Evolutionary conservation across 30 jellyfish, hydroid and myxozoan species (phyloP).

Genomic region (Pelagia noctiluca): DNA sequence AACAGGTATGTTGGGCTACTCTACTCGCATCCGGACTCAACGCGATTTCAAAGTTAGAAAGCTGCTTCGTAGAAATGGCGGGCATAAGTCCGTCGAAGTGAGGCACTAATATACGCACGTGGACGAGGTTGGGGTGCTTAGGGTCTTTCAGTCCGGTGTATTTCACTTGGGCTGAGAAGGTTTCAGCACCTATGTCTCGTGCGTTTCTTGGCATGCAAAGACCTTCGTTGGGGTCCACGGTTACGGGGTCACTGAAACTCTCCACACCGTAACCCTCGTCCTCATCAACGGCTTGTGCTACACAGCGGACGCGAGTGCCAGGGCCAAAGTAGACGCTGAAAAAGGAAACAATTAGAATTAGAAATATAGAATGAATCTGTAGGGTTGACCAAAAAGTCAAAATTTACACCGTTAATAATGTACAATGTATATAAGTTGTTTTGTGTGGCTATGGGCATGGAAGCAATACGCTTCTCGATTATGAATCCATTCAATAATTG

Average conservation of each 20-base stretch:
- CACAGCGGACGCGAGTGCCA: slow-evolving; percentile 92
- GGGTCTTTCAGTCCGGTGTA: slow-evolving; percentile 94
- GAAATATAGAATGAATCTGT: no score
- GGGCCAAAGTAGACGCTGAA: slow-evolving; percentile 89
- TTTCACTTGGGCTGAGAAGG: slow-evolving; percentile 97
- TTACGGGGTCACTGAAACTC: slow-evolving; percentile 81
- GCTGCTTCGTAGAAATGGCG: slow-evolving; percentile 86
- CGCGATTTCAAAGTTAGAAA: slow-evolving; percentile 77
- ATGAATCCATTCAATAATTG: no score
- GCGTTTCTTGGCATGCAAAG: slow-evolving; percentile 91
- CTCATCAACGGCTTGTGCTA: slow-evolving; percentile 92
- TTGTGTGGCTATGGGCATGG: no score
- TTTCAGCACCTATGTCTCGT: slow-evolving; percentile 87
- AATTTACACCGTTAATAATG: no score
- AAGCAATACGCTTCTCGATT: no score
- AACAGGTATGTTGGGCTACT: slow-evolving; percentile 91
- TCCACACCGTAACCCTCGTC: slow-evolving; percentile 82
- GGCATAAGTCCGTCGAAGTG: slow-evolving; percentile 97
- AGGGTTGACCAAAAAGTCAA: not conserved
- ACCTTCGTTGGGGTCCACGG: slow-evolving; percentile 82
- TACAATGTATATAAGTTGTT: no score
- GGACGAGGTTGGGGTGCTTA: slow-evolving; percentile 83
- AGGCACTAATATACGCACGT: slow-evolving; percentile 86
- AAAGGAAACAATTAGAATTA: not conserved
- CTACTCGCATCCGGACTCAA: slow-evolving; percentile 96